A percentile compares a stretch with the other conserved stretches of the same genome.
phyloP scores from a whole-genome alignment of 2,113 vertebrate species.

The Butorides virescens region DNA sequence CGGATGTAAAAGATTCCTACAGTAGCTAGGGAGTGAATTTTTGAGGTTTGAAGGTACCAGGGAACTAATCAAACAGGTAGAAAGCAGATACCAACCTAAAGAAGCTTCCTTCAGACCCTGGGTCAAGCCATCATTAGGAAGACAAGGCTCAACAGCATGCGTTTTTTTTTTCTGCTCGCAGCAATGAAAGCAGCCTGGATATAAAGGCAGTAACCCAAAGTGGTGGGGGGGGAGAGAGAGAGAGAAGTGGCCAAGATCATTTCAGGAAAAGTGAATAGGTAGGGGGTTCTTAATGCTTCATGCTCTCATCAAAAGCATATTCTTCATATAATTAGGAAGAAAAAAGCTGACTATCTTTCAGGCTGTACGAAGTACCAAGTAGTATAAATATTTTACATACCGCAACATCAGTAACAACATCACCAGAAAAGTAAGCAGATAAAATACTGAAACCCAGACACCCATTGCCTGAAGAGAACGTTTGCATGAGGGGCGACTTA shows the following conservation, averaged over 20 bases:
- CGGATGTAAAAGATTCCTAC: not conserved
- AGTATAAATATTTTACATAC: not conserved
- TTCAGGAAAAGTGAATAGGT: not conserved
- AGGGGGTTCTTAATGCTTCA: not conserved
- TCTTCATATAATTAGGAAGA: slow-evolving; percentile 1
- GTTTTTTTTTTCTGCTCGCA: not conserved
- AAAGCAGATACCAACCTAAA: not conserved
- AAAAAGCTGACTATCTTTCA: not conserved
- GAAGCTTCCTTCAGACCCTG: not conserved
- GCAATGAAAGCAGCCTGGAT: not conserved
- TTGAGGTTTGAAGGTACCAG: not conserved
- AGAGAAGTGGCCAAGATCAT: not conserved
- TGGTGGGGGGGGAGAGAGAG: not conserved
- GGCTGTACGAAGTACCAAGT: not conserved
- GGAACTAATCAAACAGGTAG: not conserved
- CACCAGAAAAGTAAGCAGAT: not conserved
- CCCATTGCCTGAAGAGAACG: not conserved
- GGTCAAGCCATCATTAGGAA: not conserved
- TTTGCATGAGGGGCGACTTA: not conserved
- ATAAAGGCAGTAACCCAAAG: not conserved
- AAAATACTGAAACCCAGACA: not conserved
- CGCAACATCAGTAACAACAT: not conserved
- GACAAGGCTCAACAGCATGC: not conserved
- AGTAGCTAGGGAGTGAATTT: not conserved
- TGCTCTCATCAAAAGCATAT: not conserved